Base-by-base conservation (phyloP, 2,888 invertebrate species). In the Blastobasis adustella region DNA sequence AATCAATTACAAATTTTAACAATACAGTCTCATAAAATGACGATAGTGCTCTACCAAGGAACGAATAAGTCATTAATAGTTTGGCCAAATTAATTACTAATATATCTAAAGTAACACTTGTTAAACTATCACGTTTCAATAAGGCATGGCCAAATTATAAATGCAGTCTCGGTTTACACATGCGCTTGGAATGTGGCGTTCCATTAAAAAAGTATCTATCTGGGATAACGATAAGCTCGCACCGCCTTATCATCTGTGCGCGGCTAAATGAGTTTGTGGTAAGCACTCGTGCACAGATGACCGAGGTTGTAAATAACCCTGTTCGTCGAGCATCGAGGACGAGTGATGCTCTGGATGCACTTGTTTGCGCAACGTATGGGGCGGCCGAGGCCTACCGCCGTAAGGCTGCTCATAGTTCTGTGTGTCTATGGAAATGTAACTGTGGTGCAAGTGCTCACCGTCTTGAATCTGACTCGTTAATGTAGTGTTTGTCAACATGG, bases 341-440 rank as follows among this genome's bases (percentile, higher is more conserved):
- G 86, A 80, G 55, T 78, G 79, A 58, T 82, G 84, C 38, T 73
- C 76, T 62, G 82, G 79, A 66, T 51, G 55, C 10, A 36, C 51
- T 58, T 83, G 83, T 71, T 88, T 88, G 62, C 86, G 80, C 56
- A 87, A 70, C 49, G 86, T 82, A 63, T 82, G 81, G 66, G 86
- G 82, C 58, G 87, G 86, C 67, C 87, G 81, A 51, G 82, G 80
- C 49, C 89, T 75, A 53, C 88, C 83, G 51, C 81, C 75, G 59
- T 88, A 88, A 37, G 89, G 86, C 61, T 87, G 87, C 57, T 89
- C 89, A 58, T 89, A 89, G 66, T 87, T 89, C 68, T 89, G 89
- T 57, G 89, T 83, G 63, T 92, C 92, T 59, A 92, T 92, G 54
- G 92, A 92, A 68, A 92, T 91, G 73, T 92, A 92, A 78, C 92